Base-by-base conservation (phyloP, 2,113 vertebrate species). In the Lethenteron reissneri region DNA sequence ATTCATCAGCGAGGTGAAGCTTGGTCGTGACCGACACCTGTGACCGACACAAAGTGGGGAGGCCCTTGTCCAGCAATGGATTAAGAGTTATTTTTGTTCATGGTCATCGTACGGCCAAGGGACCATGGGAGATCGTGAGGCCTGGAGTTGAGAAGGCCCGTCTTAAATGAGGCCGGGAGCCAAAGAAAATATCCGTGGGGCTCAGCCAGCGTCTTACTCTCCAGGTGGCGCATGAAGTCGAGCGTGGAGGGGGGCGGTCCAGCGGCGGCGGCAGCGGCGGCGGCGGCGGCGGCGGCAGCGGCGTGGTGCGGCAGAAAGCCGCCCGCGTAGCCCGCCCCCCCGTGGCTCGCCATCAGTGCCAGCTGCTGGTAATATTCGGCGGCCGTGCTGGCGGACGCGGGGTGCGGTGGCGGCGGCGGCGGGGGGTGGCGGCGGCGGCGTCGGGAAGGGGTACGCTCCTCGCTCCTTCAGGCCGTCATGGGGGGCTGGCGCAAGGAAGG, bases 361-460 rank as follows among this genome's bases (percentile, higher is more conserved):
- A 99, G 95, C 80, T 97, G 87, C 78, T 95, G 92, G 81, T 97
- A 96, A 81, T 89, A 97, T 75, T 99, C 92, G 0, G 88, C 73
- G 2, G 91, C 85, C 4, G 41, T 41, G 78, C 84, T 92, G 76
- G 89, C 77, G 70, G 87, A 90, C 41, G 41, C 41, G 41, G 41
- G 41, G 41, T 41, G 41, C 6, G 41, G 41, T 41, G 41, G 41
- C 41, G 41, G 41, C 41, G 6, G 41, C 41, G 6, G 6, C 41
- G 41, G 41, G 41, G 41, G 41, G 41, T 41, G 41, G 41, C 0
- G 87, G 83, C 0, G 89, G 82, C 0, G 86, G 85, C 0, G 84
- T 85, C 1, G 87, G 85, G 7, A 97, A 82, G 41, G 87, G 83
- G 1, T 95, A 97, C 9, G 96, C 82, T 69, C 84, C 83, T 12